phyloP scores from a whole-genome alignment of 2,888 invertebrate species.

The Rapana venosa region DNA sequence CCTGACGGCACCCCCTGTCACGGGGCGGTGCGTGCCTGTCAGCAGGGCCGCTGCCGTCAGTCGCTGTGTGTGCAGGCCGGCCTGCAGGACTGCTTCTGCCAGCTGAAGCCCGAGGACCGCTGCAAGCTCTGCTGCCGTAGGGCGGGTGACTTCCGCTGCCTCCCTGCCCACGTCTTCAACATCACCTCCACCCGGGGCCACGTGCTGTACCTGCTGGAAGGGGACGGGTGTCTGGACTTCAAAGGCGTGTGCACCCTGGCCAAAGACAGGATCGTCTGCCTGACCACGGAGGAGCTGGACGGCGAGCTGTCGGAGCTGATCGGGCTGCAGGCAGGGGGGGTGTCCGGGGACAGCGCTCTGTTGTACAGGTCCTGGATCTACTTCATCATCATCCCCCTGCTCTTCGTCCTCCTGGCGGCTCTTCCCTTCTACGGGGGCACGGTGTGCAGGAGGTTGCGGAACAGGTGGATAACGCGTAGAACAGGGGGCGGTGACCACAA shows the following conservation, averaged over 20 bases:
- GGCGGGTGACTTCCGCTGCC: constrained; percentile 45
- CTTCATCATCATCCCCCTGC: constrained; percentile 6
- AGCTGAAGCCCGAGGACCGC: constrained; percentile 16
- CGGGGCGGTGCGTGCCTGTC: constrained; percentile 20
- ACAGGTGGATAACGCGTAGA: too few species aligned
- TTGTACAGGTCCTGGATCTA: constrained; percentile 4
- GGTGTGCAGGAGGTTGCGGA: not conserved
- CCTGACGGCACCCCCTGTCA: constrained; percentile 38
- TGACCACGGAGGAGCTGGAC: constrained; percentile 12
- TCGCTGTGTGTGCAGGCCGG: constrained; percentile 29
- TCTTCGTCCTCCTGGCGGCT: not conserved
- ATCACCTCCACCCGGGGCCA: not conserved
- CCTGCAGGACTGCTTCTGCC: constrained; percentile 51
- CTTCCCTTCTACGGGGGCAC: not conserved
- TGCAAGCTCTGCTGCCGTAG: constrained; percentile 62
- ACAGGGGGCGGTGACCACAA: not conserved
- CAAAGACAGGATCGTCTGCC: not conserved
- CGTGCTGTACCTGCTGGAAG: constrained; percentile 23
- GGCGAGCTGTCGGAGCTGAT: constrained; percentile 16
- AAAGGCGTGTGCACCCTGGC: constrained; percentile 25
- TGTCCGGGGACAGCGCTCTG: not conserved
- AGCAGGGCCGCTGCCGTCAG: constrained; percentile 22
- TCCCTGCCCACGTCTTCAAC: constrained; percentile 41
- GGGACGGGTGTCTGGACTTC: constrained; percentile 38
- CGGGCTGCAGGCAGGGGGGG: not conserved